Evolutionary conservation across 37 sponge, comb jelly and placozoan species (phyloP).

Genomic region (Spongia lamella): DNA sequence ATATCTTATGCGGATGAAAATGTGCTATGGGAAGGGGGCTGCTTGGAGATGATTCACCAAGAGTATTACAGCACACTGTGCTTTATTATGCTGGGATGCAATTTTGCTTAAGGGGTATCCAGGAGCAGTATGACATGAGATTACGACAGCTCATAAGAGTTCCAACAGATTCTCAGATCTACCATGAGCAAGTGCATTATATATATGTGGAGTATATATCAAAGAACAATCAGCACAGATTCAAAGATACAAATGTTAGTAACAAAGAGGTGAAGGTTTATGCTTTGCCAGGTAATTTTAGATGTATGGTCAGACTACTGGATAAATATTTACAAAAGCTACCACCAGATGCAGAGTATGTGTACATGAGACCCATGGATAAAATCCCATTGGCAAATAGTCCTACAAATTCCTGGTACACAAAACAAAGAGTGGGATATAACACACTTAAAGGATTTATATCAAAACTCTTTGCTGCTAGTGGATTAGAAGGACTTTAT

Average conservation of each 20-base stretch:
- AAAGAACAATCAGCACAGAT: too few species aligned
- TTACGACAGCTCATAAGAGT: slow-evolving; percentile 7
- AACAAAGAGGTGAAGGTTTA: slow-evolving; percentile 13
- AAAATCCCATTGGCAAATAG: slow-evolving; percentile 1
- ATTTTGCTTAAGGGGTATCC: slow-evolving; percentile 41
- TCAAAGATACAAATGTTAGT: slow-evolving; percentile 37
- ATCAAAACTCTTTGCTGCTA: slow-evolving; percentile 5
- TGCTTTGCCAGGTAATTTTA: slow-evolving; percentile 20
- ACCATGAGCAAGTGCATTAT: slow-evolving; percentile 12
- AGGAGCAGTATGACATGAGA: slow-evolving; percentile 34
- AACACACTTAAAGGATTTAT: slow-evolving; percentile 32
- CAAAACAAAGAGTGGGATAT: slow-evolving; percentile 12
- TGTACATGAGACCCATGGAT: slow-evolving; percentile 39
- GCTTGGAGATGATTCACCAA: slow-evolving; percentile 17
- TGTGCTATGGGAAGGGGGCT: slow-evolving; percentile 23
- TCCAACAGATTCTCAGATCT: slow-evolving; percentile 16
- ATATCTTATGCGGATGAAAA: slow-evolving; percentile 37
- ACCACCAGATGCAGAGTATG: slow-evolving; percentile 9
- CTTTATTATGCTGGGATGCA: slow-evolving; percentile 29
- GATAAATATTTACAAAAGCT: too few species aligned
- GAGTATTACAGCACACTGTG: slow-evolving; percentile 16
- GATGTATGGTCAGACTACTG: slow-evolving; percentile 25
- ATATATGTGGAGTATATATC: slow-evolving; percentile 20
- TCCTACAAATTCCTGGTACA: slow-evolving; percentile 37
- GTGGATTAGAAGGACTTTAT: slow-evolving; percentile 9